Evolutionary conservation across 2,888 invertebrate species (phyloP).

Genomic region (Pemphredon lugubris): DNA sequence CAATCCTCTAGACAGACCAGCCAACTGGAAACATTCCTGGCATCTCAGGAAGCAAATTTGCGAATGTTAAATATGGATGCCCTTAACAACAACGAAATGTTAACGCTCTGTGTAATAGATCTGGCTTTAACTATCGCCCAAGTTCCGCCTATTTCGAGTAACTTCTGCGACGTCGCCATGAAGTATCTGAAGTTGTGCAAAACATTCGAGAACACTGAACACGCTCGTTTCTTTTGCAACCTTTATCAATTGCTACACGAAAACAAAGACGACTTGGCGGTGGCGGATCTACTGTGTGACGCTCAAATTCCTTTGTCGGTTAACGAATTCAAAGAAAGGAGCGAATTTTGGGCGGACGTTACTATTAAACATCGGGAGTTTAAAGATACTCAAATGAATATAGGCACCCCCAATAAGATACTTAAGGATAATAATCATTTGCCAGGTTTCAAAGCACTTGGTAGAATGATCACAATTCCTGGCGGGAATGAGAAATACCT

Average conservation of each 20-base stretch:
- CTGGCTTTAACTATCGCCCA: conserved; percentile 74
- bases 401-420: conserved; percentile 33
- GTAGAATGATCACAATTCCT: conserved; percentile 60
- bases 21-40: conserved; percentile 76
- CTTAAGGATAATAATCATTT: conserved; percentile 31
- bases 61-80: conserved; percentile 56
- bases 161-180: conserved; percentile 73
- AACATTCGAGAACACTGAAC: conserved; percentile 62
- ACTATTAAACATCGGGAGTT: conserved; percentile 47
- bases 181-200: conserved; percentile 71
- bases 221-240: conserved; percentile 65
- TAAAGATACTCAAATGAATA: conserved; percentile 34
- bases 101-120: conserved; percentile 74
- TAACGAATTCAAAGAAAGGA: conserved; percentile 66
- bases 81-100: conserved; percentile 63
- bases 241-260: conserved; percentile 68
- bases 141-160: conserved; percentile 65
- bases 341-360: conserved; percentile 71
- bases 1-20: conserved; percentile 73
- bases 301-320: conserved; percentile 66
- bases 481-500: conserved; percentile 65
- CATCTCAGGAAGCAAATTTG: conserved; percentile 72
- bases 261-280: conserved; percentile 54
- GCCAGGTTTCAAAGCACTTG: conserved; percentile 55
- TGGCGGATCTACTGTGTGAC: conserved; percentile 68